Evolutionary conservation across 2,888 invertebrate genomes (phyloP), one percentile per base, ranked within the genome.

Genomic region (Dryobota labecula): DNA sequence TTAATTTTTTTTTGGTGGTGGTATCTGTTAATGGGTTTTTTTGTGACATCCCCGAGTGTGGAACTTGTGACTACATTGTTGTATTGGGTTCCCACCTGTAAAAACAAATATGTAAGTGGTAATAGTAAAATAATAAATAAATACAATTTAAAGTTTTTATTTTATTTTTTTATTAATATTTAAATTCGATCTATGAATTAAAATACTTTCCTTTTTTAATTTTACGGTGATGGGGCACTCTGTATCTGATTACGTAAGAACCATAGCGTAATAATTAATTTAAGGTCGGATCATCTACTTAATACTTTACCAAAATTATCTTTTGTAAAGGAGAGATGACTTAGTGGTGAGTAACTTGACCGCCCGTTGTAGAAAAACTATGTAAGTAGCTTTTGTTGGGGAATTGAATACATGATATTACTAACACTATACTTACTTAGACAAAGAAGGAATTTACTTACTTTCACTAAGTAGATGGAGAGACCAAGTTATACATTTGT

Each of bases 281-380:
- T 43, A 64, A 64, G 13, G 36, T 36, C 13, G 5, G 43, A 74
- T 30, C n/a, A 13, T 51, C n/a, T 45, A 45, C 36, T 33, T 43
- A 33, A 45, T 47, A 62, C 18, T 41, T 30, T 27, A 68, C 41
- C 43, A 73, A 73, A 49, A 73, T 73, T 73, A 41, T 49, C 51
- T 51, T 24, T 13, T 20, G n/a, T 24, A 51, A 43, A 51, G 24
- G 2, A 30, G n/a, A 38, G 27, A 38, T 13, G 27, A 43, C 20
- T 65, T n/a, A 71, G 36, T 54, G 18, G 6, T 38, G 15, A 53
- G 53, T 8, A 53, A 66, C 27, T 36, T 71, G 30, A 38, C 51
- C 33, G 24, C 13, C 8, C 0, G 13, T 51, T 45, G 38, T 4
- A 66, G n/a, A 45, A 15, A 51, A 45, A 45, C 20, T 41, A 13